These are phyloP conservation scores for Cisticola juncidis DNA, from an alignment of 2,113 vertebrate genomes.

Conservation along the genomic window DNA sequence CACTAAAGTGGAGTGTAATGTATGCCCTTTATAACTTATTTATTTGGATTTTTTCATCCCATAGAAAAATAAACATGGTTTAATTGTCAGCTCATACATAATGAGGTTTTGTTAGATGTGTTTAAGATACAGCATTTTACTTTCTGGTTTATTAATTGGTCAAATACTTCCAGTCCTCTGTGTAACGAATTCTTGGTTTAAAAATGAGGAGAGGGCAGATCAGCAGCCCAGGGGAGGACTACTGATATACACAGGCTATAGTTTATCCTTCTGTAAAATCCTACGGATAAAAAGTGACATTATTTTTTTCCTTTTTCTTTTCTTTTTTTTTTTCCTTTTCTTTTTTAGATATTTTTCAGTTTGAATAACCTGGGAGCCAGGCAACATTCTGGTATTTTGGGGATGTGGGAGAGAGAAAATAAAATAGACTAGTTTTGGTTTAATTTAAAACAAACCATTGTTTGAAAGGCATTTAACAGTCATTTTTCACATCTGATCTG, in stretches of 20 bases:
- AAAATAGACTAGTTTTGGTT: not conserved
- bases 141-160: constrained; percentile 46
- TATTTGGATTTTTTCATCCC: not conserved
- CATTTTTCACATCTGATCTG: constrained; percentile 22
- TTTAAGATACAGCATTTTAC: constrained; percentile 17
- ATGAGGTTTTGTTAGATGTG: constrained; percentile 17
- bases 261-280: constrained; percentile 41
- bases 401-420: not conserved
- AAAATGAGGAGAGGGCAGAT: constrained; percentile 11
- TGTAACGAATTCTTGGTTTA: not conserved
- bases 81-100: constrained; percentile 5
- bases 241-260: not conserved
- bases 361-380: not conserved
- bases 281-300: not conserved
- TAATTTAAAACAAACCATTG: not conserved
- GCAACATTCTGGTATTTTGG: not conserved
- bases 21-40: not conserved
- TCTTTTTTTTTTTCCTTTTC: too few relatives aligned
- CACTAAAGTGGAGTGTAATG: constrained; percentile 21
- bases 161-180: not conserved
- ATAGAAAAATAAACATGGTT: not conserved
- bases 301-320: not conserved
- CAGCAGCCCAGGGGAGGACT: not conserved
- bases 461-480: constrained; percentile 6
- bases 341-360: not conserved